These are phyloP conservation scores for Eupithecia centaureata DNA, from an alignment of 2,888 invertebrate species.

Conservation along the genomic window DNA sequence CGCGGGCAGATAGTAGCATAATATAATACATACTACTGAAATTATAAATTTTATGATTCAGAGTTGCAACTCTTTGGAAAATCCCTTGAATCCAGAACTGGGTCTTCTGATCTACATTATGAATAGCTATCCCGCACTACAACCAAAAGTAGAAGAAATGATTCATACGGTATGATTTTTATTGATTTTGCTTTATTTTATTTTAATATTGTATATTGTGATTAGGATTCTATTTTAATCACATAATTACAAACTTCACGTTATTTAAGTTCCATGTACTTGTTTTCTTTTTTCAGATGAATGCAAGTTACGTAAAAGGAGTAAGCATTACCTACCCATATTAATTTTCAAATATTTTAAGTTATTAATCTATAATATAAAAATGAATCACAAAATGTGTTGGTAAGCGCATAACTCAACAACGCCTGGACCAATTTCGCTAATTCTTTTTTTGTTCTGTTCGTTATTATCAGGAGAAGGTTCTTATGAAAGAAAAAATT, in stretches of 20 bases:
- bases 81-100: constrained; percentile 73
- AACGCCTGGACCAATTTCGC: no score
- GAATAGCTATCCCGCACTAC: constrained; percentile 68
- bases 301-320: constrained; percentile 35
- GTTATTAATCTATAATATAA: no score
- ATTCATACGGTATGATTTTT: constrained; percentile 57
- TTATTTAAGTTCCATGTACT: no score
- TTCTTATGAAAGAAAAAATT: no score
- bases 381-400: no score
- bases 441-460: no score
- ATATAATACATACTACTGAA: no score
- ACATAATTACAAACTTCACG: not conserved
- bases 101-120: constrained; percentile 76
- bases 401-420: no score
- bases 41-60: constrained; percentile 42
- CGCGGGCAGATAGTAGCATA: no score
- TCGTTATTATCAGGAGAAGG: no score
- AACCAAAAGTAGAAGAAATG: constrained; percentile 64
- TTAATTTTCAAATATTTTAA: no score
- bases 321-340: constrained; percentile 14
- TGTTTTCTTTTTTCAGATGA: constrained; percentile 50
- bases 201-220: no score
- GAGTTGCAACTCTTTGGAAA: constrained; percentile 70
- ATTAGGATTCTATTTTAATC: not conserved
- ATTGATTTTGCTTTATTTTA: not conserved